Evolutionary conservation across 2,113 vertebrate genomes (phyloP).

Genomic region (Odontophorus gujanensis): DNA sequence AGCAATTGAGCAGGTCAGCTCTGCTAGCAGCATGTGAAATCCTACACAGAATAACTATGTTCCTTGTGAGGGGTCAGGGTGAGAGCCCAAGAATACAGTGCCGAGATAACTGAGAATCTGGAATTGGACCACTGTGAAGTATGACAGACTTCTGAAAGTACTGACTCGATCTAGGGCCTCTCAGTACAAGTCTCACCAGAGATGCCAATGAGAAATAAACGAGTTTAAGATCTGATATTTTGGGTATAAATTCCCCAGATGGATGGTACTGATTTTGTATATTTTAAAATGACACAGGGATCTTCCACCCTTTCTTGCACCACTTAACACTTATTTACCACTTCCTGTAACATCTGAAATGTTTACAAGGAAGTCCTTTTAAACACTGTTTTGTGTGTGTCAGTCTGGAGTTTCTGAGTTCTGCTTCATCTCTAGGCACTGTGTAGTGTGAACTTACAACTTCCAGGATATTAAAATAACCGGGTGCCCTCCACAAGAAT

Average conservation of each 20-base stretch:
- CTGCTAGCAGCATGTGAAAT: not conserved
- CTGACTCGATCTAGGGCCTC: not conserved
- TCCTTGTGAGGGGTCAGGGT: not conserved
- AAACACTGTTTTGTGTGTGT: not conserved
- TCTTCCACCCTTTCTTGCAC: not conserved
- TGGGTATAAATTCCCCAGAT: not conserved
- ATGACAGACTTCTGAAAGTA: not conserved
- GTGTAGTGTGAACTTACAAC: not conserved
- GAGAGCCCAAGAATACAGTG: not conserved
- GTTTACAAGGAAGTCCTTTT: not conserved
- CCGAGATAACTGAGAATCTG: not conserved
- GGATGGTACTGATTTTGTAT: not conserved
- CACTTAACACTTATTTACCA: not conserved
- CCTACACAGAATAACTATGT: not conserved
- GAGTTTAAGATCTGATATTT: not conserved
- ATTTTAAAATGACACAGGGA: not conserved
- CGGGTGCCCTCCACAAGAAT: not conserved
- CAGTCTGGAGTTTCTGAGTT: not conserved
- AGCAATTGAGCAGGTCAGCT: not conserved
- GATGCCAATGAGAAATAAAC: not conserved
- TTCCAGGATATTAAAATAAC: not conserved
- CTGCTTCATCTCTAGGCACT: not conserved
- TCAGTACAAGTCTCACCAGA: not conserved
- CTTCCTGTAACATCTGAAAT: not conserved
- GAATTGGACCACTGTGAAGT: not conserved